Conservation (phyloP, 2,113 vertebrate genomes). For the Cygnus atratus region DNA sequence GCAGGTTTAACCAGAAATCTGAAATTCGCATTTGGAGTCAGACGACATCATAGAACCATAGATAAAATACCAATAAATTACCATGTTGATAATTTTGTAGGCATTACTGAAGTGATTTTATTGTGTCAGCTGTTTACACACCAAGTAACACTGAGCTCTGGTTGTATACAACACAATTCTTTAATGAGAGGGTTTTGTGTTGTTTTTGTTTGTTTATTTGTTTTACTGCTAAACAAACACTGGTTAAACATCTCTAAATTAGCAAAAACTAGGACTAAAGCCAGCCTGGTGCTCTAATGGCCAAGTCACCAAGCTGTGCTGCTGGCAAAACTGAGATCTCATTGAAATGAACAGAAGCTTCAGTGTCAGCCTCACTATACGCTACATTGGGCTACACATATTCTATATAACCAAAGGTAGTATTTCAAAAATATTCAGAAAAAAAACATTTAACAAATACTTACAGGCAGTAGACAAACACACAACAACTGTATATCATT, state of each 20-base stretch:
- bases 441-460: constrained; percentile 64
- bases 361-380: not conserved
- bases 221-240: not conserved
- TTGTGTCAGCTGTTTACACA: not conserved
- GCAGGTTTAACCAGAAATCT: not conserved
- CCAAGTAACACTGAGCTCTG: not conserved
- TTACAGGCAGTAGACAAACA: constrained; percentile 99
- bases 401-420: not conserved
- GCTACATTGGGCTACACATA: not conserved
- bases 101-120: not conserved
- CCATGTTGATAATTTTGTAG: not conserved
- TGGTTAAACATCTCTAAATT: not conserved
- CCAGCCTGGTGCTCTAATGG: not conserved
- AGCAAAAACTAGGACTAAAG: not conserved
- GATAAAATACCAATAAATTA: not conserved
- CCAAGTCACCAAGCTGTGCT: not conserved
- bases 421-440: not conserved
- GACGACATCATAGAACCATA: not conserved
- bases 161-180: not conserved
- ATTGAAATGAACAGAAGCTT: not conserved
- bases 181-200: not conserved
- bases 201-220: not conserved
- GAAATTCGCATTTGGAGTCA: not conserved
- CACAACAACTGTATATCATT: constrained; percentile 98
- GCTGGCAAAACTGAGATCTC: not conserved